phyloP scores from a whole-genome alignment of 2,888 invertebrate species.

The Lasius platythorax region DNA sequence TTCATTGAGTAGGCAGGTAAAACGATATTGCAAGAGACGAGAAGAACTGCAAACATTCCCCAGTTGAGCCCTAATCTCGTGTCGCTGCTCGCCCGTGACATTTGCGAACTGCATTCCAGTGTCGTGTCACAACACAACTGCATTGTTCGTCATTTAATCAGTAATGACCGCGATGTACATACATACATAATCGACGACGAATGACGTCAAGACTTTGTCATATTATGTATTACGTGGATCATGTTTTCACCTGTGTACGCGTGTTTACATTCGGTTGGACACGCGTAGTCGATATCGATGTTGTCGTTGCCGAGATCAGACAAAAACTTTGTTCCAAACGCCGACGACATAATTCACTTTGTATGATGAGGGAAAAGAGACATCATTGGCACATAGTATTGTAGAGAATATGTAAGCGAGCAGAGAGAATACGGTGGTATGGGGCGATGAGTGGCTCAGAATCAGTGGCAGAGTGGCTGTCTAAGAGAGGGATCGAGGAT shows the following conservation, averaged over 20 bases:
- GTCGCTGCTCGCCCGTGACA: constrained; percentile 57
- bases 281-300: background rate
- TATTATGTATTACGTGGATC: constrained; percentile 30
- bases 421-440: no score
- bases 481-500: no score
- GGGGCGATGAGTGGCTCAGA: no score
- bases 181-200: constrained; percentile 8
- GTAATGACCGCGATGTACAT: constrained; percentile 21
- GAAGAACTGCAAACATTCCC: constrained; percentile 46
- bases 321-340: background rate
- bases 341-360: background rate
- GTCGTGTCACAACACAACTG: constrained; percentile 21
- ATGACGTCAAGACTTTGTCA: background rate
- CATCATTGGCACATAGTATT: background rate
- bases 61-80: constrained; percentile 29
- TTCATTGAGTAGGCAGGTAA: constrained; percentile 3
- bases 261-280: constrained; percentile 6
- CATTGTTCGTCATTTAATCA: constrained; percentile 60
- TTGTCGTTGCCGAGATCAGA: background rate
- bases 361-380: background rate
- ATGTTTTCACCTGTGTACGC: background rate
- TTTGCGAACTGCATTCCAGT: constrained; percentile 54
- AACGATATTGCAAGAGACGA: constrained; percentile 18
- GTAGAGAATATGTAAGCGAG: no score
- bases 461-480: no score